Base-by-base conservation (phyloP, 2,888 invertebrate species). In the Tolmerus cingulatus region DNA sequence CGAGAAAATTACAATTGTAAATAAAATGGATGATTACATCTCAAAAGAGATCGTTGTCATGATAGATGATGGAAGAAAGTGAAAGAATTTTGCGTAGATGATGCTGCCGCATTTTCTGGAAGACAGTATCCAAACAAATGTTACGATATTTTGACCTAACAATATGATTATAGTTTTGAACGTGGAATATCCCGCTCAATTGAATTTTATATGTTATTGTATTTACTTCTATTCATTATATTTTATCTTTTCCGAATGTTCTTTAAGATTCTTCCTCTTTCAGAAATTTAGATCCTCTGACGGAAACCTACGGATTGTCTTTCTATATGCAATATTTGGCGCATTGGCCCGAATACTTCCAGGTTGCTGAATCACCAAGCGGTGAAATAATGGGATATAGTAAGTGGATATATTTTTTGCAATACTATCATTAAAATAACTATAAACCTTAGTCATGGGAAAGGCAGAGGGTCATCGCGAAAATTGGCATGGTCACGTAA, bases 401-500 rank as follows among this genome's bases (percentile, higher is more conserved):
- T 99, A 94, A 95, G 96, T n/a, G 9, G 9, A 27, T 2, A 8
- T 66, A 2, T 66, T 23, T n/a, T 9, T 66, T 23, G 0, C 2
- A 66, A 23, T 55, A 1, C 5, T 66, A 27, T 23, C 19, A 46
- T 23, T 66, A 8, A 12, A 23, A 51, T 8, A 79, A 12, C 7
- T 46, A 4, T n/a, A 40, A 34, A n/a, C 86, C 94, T 89, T 91
- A 99, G 98, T 99, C 86, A 99, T 99, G 99, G 99, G 99, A 55
- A 99, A 99, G 93, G 97, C 98, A 0, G 99, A 99, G 93, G 99
- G 99, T 0, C 95, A 95, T 89, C 96, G 96, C 84, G 98, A 98
- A 90, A 97, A 98, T 91, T 99, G 98, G 98, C 99, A 99, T 94
- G 99, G 99, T 0, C 99, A 99, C 93, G 99, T 99, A 12, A 99